Conservation (phyloP, 2,797 vertebrate genomes). For the Taeniopygia guttata region DNA sequence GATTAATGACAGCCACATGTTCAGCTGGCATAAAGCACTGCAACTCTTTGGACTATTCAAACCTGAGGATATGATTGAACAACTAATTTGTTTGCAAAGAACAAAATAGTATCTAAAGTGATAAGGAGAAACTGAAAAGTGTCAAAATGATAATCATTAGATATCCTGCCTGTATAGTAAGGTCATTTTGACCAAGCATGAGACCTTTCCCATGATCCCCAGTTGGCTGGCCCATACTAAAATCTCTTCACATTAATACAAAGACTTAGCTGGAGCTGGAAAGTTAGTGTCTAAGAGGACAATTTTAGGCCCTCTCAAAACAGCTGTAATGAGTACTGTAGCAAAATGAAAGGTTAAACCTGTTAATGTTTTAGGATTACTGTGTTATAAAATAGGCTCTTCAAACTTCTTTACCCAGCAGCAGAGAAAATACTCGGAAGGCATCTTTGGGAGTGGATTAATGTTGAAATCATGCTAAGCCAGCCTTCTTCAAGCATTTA, state of each 20-base stretch:
- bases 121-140: background rate
- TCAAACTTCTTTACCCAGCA: background rate
- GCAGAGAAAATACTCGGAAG: background rate
- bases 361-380: background rate
- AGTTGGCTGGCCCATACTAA: background rate
- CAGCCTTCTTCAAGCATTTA: conserved; percentile 4
- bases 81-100: background rate
- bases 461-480: conserved; percentile 22
- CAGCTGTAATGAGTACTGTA: background rate
- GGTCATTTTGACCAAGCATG: background rate
- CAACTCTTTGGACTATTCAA: background rate
- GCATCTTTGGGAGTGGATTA: conserved; percentile 13
- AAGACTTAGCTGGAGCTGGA: background rate
- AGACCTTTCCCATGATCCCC: background rate
- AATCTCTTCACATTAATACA: background rate
- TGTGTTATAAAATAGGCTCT: background rate
- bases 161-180: background rate
- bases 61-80: background rate
- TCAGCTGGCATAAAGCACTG: background rate
- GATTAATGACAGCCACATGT: background rate
- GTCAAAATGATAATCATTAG: background rate
- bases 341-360: background rate
- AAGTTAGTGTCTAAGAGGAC: background rate
- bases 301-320: background rate
- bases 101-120: background rate